phyloP scores from a whole-genome alignment of 1,140 invertebrate species.

The Nylanderia fulva region DNA sequence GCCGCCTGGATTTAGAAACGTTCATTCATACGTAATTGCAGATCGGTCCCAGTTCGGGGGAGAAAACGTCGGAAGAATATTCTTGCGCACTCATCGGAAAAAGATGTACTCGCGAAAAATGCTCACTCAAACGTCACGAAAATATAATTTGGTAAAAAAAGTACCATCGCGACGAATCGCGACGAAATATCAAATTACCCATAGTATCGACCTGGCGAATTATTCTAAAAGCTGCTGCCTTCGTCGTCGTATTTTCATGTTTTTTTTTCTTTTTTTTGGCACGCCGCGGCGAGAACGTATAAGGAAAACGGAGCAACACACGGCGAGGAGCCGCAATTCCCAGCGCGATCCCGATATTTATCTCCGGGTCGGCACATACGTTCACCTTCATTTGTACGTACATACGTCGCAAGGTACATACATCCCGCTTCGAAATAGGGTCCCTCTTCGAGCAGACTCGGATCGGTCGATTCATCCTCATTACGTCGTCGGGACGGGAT shows the following conservation, averaged over 20 bases:
- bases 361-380: slow-evolving; percentile 30
- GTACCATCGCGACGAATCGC: not conserved
- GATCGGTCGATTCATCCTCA: slow-evolving; percentile 60
- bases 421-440: slow-evolving; percentile 5
- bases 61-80: slow-evolving; percentile 2
- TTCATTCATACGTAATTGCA: slow-evolving; percentile 41
- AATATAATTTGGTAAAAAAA: too few species aligned
- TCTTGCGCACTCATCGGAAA: not conserved
- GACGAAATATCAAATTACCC: not conserved
- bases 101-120: not conserved
- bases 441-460: slow-evolving; percentile 1
- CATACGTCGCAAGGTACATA: slow-evolving; percentile 11
- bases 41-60: slow-evolving; percentile 35
- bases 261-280: not conserved
- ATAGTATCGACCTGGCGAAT: not conserved
- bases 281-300: not conserved
- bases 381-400: slow-evolving; percentile 49
- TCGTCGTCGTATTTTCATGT: not conserved
- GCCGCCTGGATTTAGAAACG: slow-evolving; percentile 24
- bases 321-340: not conserved
- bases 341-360: slow-evolving; percentile 16
- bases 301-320: not conserved
- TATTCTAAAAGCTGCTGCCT: not conserved
- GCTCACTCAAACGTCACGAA: not conserved
- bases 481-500: slow-evolving; percentile 46